phyloP scores from a whole-genome alignment of 2,888 invertebrate genomes.

The Orgyia antiqua region DNA sequence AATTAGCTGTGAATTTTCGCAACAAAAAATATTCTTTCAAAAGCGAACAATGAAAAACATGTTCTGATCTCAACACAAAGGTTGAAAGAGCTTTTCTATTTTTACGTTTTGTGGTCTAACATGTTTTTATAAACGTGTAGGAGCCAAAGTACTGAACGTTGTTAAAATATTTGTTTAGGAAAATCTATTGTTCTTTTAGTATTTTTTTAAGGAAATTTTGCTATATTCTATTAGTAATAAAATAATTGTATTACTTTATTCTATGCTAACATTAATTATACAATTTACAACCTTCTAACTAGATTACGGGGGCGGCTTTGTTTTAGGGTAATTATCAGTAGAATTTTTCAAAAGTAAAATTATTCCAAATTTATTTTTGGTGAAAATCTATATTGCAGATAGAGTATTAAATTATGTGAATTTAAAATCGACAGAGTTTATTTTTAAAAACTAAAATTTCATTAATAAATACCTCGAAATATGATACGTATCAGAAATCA shows the following conservation, averaged over 20 bases:
- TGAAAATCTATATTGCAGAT: too few relatives aligned
- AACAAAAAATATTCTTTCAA: neutral
- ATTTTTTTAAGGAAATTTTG: neutral
- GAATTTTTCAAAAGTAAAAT: too few relatives aligned
- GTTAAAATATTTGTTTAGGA: neutral
- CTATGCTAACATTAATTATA: neutral
- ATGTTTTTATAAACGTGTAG: neutral
- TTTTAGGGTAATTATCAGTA: too few relatives aligned
- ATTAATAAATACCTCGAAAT: too few relatives aligned
- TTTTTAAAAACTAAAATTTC: too few relatives aligned
- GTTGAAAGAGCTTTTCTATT: neutral
- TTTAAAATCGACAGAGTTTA: too few relatives aligned
- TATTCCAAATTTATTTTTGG: too few relatives aligned
- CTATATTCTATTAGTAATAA: neutral
- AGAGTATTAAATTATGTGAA: too few relatives aligned
- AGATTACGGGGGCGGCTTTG: too few relatives aligned
- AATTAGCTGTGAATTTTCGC: neutral
- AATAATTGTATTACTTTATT: neutral
- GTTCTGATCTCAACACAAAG: neutral
- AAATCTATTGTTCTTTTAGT: neutral
- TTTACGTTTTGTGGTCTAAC: neutral
- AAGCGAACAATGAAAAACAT: slow-evolving; percentile 1
- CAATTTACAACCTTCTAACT: slow-evolving; percentile 3
- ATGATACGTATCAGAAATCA: too few relatives aligned
- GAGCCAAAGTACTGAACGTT: neutral